Conservation (phyloP, 1,140 invertebrate species). For the Polypedilum pembai region DNA sequence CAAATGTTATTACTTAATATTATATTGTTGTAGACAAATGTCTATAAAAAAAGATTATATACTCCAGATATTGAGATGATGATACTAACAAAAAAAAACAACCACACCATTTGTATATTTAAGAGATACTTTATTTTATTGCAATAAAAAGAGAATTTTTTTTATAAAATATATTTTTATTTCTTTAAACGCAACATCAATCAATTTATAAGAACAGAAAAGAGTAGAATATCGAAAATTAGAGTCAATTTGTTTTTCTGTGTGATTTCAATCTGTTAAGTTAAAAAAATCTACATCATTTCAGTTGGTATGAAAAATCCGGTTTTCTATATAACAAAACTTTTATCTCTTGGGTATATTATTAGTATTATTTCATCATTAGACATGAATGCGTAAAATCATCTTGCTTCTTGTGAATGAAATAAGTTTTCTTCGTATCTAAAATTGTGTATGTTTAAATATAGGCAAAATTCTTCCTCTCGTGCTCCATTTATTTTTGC, state of each 20-base stretch:
- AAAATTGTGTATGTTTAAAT: not conserved
- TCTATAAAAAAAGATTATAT: not conserved
- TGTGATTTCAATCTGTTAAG: not conserved
- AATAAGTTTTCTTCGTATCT: not conserved
- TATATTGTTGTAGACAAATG: not conserved
- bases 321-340: not conserved
- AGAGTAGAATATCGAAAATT: not conserved
- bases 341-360: not conserved
- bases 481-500: not conserved
- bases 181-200: slow-evolving; percentile 12
- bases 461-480: not conserved
- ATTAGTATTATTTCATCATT: not conserved
- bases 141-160: not conserved
- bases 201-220: not conserved
- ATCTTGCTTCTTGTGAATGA: no score
- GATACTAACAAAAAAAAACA: not conserved
- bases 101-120: not conserved
- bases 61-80: not conserved
- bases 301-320: not conserved
- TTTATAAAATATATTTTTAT: not conserved
- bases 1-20: not conserved
- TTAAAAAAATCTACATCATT: not conserved
- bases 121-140: not conserved
- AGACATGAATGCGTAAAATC: not conserved
- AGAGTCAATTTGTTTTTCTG: not conserved